Evolutionary conservation across 2,113 vertebrate genomes (phyloP), one percentile per base, ranked within the genome.

Genomic region (Ciconia maguari): DNA sequence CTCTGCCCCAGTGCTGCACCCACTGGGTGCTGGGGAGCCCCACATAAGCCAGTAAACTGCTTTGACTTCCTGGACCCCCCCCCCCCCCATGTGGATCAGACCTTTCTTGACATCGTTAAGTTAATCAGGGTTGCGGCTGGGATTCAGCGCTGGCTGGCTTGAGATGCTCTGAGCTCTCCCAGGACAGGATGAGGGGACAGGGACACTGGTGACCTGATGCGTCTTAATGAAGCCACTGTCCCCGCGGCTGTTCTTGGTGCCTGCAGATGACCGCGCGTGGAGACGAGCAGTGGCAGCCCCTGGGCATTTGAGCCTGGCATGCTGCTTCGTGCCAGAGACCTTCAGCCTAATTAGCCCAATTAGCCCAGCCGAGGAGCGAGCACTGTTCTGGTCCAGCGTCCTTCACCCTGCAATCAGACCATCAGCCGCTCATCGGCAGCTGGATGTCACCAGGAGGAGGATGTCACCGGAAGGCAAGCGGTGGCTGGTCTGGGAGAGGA

Each of bases 341-440:
- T 42, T 48, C 57, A 76, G 78, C 57, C 74, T 62, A 19, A 64
- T 87, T 38, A 83, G 46, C 36, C 80, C 72, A 41, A 24, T 54
- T 38, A 82, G 58, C 55, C 2, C 3, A 51, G 41, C 5, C 0
- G 1, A 22, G 76, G 76, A 83, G 69, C 4, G 0, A 6, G 3
- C 0, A 4, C 25, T 19, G 41, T 62, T 83, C 18, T 0, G 2
- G 74, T 41, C 38, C 32, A 10, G 42, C 1, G 12, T 19, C 19
- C 16, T 71, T 54, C 62, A 42, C 10, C n/a, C n/a, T 1, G 2
- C 29, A 2, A 0, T 3, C 0, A 4, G 26, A 8, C 46, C 80
- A 4, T 46, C 11, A 10, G 38, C 44, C 6, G 52, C 66, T 9
- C 58, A 44, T 1, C 1, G 13, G 13, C 9, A 11, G 68, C n/a